Conservation (phyloP, 2,797 vertebrate genomes). For the Catamblyrhynchus diadema region DNA sequence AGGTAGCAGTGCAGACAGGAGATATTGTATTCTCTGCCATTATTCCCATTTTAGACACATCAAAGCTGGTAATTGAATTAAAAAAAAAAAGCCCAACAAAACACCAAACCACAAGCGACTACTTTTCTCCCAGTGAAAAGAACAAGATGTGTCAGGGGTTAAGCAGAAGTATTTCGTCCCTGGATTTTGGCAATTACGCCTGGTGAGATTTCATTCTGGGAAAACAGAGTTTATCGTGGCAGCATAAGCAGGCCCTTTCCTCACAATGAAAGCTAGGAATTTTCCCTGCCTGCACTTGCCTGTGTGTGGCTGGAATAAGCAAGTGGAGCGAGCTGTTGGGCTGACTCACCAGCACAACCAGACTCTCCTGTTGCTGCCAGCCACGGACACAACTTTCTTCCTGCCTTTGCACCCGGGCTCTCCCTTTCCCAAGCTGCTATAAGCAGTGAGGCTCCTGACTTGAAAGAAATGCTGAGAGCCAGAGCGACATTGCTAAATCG, state of each 20-base stretch:
- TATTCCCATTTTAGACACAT: background rate
- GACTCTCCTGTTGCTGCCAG: background rate
- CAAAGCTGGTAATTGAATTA: background rate
- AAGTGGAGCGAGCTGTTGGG: background rate
- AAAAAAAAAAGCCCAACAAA: background rate
- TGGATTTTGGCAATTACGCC: background rate
- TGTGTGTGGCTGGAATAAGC: background rate
- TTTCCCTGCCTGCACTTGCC: conserved; percentile 14
- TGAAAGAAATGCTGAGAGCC: background rate
- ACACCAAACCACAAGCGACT: background rate
- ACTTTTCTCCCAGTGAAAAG: background rate
- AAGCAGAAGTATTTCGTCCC: background rate
- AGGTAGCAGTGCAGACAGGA: background rate
- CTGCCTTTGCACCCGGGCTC: background rate
- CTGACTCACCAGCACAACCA: background rate
- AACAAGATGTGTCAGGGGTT: background rate
- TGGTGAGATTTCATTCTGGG: background rate
- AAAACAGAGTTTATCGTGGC: background rate
- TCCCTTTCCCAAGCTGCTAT: background rate
- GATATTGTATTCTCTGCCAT: background rate
- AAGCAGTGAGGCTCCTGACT: background rate
- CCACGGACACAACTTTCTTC: background rate
- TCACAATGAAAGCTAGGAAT: background rate
- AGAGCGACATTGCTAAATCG: background rate
- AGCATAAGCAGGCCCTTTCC: background rate